Percentiles rank a stretch among this genome's conserved stretches.
These are phyloP conservation scores for Proctacanthus coquilletti DNA, from an alignment of 1,140 invertebrate species.

Conservation along the genomic window DNA sequence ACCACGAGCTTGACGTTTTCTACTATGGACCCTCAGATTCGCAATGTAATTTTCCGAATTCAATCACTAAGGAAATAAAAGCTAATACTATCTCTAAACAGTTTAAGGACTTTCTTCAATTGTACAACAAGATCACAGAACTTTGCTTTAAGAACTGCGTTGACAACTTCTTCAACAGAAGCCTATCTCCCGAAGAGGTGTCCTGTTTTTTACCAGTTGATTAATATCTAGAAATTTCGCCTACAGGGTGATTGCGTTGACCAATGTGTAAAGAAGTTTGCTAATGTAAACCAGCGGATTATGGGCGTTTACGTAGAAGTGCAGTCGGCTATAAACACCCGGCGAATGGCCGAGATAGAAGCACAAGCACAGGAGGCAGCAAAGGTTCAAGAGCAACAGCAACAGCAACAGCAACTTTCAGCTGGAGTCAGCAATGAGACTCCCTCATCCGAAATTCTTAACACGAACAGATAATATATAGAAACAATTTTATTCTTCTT, in stretches of 20 bases:
- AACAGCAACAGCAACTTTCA: too few relatives aligned
- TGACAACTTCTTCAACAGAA: conserved; percentile 66
- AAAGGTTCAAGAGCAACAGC: conserved; percentile 13
- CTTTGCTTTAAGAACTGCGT: conserved; percentile 72
- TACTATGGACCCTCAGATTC: too few relatives aligned
- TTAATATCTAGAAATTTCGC: conserved; percentile 3
- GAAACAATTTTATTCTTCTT: too few relatives aligned
- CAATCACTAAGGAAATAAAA: too few relatives aligned
- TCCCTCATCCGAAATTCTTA: too few relatives aligned
- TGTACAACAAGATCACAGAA: conserved; percentile 78
- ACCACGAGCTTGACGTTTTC: too few relatives aligned
- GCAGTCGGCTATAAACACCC: conserved; percentile 16
- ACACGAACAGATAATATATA: too few relatives aligned
- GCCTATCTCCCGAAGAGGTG: conserved; percentile 53
- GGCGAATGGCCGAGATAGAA: conserved; percentile 21
- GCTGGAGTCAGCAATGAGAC: too few relatives aligned
- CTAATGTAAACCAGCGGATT: conserved; percentile 72
- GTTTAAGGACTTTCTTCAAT: conserved; percentile 71
- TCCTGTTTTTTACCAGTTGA: conserved; percentile 6
- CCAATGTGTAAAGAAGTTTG: conserved; percentile 75
- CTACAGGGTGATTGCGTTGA: conserved; percentile 54
- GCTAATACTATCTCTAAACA: too few relatives aligned
- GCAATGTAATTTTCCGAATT: too few relatives aligned
- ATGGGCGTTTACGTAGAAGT: conserved; percentile 28
- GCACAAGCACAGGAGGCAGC: conserved; percentile 12